phyloP scores from a whole-genome alignment of 2,888 invertebrate species.

The Alcis repandata region DNA sequence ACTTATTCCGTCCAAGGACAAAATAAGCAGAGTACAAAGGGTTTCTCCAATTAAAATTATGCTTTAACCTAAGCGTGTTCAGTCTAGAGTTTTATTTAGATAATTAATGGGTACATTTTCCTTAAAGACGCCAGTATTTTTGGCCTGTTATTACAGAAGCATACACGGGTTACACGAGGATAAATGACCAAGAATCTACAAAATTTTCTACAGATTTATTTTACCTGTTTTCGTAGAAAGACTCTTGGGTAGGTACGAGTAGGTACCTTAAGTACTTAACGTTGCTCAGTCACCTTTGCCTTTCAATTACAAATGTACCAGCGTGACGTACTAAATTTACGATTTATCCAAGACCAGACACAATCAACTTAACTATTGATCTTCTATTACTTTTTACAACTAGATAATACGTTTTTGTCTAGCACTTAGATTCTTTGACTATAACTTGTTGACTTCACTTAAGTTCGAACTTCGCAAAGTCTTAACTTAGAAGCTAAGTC shows the following conservation, averaged over 20 bases:
- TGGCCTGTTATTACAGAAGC: neutral
- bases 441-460: neutral
- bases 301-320: constrained; percentile 5
- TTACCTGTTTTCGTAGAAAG: neutral
- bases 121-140: no score
- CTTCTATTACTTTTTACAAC: neutral
- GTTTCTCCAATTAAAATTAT: neutral
- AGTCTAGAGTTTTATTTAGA: neutral
- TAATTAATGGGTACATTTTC: neutral
- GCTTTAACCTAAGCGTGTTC: neutral
- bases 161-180: neutral
- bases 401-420: neutral
- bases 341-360: neutral
- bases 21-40: neutral
- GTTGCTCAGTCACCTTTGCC: constrained; percentile 4
- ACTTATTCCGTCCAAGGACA: neutral
- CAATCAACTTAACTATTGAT: neutral
- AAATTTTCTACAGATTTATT: neutral
- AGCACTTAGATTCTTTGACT: neutral
- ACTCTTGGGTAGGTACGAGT: neutral
- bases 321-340: constrained; percentile 2
- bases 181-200: neutral
- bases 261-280: neutral
- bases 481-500: neutral
- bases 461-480: neutral